A percentile compares a stretch with the other conserved stretches of the same genome.
Conservation (phyloP, 2,113 vertebrate genomes). For the Piaya cayana region DNA sequence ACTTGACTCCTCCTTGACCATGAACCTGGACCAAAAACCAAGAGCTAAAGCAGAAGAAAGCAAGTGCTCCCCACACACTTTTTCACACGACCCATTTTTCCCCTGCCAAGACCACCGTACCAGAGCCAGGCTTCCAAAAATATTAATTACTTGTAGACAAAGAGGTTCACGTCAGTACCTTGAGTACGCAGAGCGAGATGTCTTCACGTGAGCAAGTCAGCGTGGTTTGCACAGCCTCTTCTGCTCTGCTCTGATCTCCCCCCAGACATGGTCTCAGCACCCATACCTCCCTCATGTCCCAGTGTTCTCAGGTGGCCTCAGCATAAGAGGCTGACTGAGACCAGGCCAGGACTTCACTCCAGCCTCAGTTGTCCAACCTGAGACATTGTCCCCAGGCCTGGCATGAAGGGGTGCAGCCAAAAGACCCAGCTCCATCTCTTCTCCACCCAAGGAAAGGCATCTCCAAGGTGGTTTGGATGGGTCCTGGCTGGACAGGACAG, state of each 20-base stretch:
- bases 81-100: background rate
- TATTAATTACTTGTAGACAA: background rate
- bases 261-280: background rate
- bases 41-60: background rate
- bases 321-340: background rate
- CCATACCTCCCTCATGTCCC: background rate
- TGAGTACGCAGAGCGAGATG: background rate
- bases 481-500: background rate
- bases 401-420: background rate
- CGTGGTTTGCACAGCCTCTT: background rate
- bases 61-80: background rate
- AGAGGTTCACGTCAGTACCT: background rate
- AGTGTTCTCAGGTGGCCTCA: background rate
- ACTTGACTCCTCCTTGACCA: slow-evolving; percentile 66
- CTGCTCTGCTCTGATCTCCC: background rate
- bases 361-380: background rate
- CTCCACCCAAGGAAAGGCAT: background rate
- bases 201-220: background rate
- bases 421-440: background rate
- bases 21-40: slow-evolving; percentile 29
- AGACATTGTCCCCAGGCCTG: background rate
- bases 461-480: background rate
- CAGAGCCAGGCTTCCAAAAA: background rate
- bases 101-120: background rate
- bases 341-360: background rate